Percentiles rank a stretch among this genome's conserved stretches.
phyloP scores from a whole-genome alignment of 2,888 invertebrate genomes.

The Heliconius erato region DNA sequence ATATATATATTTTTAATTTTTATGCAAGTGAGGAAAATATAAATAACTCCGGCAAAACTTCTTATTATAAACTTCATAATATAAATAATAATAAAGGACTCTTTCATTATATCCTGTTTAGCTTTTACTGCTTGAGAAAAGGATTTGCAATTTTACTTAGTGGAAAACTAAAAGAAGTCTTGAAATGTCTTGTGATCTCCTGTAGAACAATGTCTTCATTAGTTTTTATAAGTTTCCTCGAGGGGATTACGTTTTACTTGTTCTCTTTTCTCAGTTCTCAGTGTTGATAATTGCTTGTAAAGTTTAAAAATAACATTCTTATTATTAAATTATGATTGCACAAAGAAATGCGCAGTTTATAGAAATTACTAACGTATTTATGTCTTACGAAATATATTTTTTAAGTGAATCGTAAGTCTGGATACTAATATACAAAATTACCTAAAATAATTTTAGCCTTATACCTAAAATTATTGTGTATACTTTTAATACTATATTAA shows the following conservation, averaged over 20 bases:
- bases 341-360: not conserved
- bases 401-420: too few relatives aligned
- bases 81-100: not conserved
- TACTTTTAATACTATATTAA: too few relatives aligned
- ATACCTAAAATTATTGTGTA: too few relatives aligned
- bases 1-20: not conserved
- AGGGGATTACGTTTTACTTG: not conserved
- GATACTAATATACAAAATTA: too few relatives aligned
- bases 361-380: not conserved
- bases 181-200: not conserved
- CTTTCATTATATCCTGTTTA: not conserved
- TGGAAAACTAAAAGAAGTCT: not conserved
- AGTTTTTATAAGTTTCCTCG: conserved; percentile 6
- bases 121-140: not conserved
- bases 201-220: not conserved
- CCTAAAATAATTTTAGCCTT: too few relatives aligned
- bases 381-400: too few relatives aligned
- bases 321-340: not conserved
- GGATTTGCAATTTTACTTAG: not conserved
- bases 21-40: not conserved
- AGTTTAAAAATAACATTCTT: not conserved
- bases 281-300: not conserved
- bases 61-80: not conserved
- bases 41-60: not conserved
- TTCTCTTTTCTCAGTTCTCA: not conserved